Evolutionary conservation across 2,888 invertebrate species (phyloP).

Genomic region (Abscondita cerata): DNA sequence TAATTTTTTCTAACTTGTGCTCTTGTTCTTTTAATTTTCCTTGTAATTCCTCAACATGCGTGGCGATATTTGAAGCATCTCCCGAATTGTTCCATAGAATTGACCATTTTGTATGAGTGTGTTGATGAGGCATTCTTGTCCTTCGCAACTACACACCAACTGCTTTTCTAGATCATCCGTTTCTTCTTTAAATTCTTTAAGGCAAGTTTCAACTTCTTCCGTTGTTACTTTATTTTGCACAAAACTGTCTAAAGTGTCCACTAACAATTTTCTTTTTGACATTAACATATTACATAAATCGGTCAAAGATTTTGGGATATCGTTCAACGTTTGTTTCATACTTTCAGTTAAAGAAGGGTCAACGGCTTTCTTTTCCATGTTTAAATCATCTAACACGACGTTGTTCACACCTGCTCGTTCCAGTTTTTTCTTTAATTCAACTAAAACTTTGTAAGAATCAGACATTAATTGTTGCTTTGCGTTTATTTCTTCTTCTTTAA

Average conservation of each 20-base stretch:
- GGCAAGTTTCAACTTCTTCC: conserved; percentile 42
- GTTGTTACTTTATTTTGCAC: conserved; percentile 45
- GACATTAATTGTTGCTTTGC: conserved; percentile 53
- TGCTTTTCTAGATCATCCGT: conserved; percentile 40
- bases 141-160: conserved; percentile 45
- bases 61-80: not conserved
- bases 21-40: conserved; percentile 39
- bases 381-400: conserved; percentile 9
- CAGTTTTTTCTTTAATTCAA: conserved; percentile 51
- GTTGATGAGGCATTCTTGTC: conserved; percentile 34
- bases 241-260: conserved; percentile 48
- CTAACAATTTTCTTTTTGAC: conserved; percentile 45
- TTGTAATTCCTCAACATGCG: conserved; percentile 42
- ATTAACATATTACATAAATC: conserved; percentile 52
- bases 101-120: conserved; percentile 25
- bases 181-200: conserved; percentile 45
- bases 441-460: conserved; percentile 52
- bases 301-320: conserved; percentile 49
- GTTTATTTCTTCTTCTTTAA: conserved; percentile 50
- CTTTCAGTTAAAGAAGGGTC: conserved; percentile 41
- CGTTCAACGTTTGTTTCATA: conserved; percentile 51
- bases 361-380: conserved; percentile 13
- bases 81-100: conserved; percentile 12
- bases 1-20: conserved; percentile 4
- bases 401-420: conserved; percentile 46